Conservation (phyloP, 1,140 invertebrate genomes). For the Nasonia vitripennis region DNA sequence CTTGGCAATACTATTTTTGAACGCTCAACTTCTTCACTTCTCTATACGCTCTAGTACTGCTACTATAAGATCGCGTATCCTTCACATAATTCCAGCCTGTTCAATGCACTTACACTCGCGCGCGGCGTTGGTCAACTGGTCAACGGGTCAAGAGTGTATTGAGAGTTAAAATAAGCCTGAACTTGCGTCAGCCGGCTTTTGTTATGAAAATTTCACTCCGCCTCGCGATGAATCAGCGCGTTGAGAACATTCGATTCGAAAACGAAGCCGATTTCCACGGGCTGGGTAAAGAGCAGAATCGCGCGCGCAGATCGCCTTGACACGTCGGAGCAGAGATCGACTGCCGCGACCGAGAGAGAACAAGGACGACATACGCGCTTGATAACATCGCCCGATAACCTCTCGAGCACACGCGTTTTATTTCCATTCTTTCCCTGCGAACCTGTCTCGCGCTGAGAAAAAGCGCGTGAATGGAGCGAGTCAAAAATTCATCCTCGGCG, state of each 20-base stretch:
- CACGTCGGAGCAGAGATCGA: constrained; percentile 3
- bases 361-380: background rate
- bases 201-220: too few relatives aligned
- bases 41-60: background rate
- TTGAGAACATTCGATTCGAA: too few relatives aligned
- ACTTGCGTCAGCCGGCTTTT: too few relatives aligned
- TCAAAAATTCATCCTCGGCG: too few relatives aligned
- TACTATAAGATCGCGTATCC: constrained; percentile 20
- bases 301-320: constrained; percentile 9
- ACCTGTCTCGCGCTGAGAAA: too few relatives aligned
- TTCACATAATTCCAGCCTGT: constrained; percentile 10
- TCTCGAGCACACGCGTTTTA: constrained; percentile 6
- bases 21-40: background rate
- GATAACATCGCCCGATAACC: constrained; percentile 16
- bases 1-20: background rate
- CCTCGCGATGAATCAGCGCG: too few relatives aligned
- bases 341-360: background rate
- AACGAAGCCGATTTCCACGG: too few relatives aligned
- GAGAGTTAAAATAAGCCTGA: background rate
- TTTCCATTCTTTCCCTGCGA: background rate
- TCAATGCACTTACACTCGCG: background rate
- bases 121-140: background rate
- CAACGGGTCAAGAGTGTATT: background rate
- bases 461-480: background rate
- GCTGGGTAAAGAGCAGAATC: background rate